These are phyloP conservation scores for Sipha flava DNA, from an alignment of 1,140 invertebrate genomes.

Conservation along the genomic window DNA sequence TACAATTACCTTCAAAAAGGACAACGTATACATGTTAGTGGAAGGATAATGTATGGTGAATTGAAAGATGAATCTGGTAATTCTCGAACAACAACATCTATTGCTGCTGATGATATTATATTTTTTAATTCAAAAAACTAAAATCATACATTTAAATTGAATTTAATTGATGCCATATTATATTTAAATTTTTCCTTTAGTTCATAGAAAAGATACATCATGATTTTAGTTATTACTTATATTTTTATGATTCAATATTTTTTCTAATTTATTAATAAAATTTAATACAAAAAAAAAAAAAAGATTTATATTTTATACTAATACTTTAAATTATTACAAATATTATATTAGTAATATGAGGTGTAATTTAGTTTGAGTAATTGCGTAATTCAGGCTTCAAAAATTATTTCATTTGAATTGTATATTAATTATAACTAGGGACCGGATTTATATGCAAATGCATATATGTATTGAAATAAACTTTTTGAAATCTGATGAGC, in stretches of 20 bases:
- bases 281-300: no score
- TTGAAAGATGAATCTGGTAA: slow-evolving; percentile 69
- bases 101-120: slow-evolving; percentile 80
- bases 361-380: no score
- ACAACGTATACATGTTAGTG: slow-evolving; percentile 72
- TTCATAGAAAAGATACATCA: not conserved
- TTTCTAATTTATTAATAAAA: not conserved
- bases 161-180: not conserved
- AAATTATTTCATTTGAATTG: no score
- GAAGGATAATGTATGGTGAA: slow-evolving; percentile 77
- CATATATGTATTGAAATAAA: no score
- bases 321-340: no score
- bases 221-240: not conserved
- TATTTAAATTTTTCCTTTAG: not conserved
- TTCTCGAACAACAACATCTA: slow-evolving; percentile 59
- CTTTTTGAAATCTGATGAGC: no score
- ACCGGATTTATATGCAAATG: no score
- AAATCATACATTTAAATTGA: not conserved
- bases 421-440: no score
- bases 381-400: no score
- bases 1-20: slow-evolving; percentile 76
- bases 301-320: no score
- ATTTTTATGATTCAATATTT: not conserved
- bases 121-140: slow-evolving; percentile 52
- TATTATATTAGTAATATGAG: no score